phyloP scores from a whole-genome alignment of 2,888 invertebrate genomes.

The Thera britannica region DNA sequence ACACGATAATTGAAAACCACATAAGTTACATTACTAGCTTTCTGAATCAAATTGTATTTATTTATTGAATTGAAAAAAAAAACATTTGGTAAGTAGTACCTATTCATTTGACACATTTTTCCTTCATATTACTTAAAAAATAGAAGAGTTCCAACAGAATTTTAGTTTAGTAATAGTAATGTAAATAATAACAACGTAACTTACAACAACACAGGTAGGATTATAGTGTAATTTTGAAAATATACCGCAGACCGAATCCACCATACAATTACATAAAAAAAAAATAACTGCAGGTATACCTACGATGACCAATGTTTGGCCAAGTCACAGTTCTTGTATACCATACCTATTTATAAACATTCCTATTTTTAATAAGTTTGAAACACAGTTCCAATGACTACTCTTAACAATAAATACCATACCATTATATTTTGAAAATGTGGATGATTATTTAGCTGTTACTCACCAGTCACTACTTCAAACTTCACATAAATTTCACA shows the following conservation, averaged over 20 bases:
- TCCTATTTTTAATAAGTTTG: conserved; percentile 19
- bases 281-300: not conserved
- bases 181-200: conserved; percentile 43
- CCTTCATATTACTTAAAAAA: not conserved
- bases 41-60: not conserved
- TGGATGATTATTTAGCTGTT: conserved; percentile 13
- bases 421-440: conserved; percentile 6
- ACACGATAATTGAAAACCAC: conserved; percentile 77
- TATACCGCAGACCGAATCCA: not conserved
- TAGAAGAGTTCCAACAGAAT: conserved; percentile 2
- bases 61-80: not conserved
- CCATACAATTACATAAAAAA: conserved; percentile 5
- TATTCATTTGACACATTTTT: not conserved
- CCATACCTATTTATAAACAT: conserved; percentile 15
- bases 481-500: conserved; percentile 38
- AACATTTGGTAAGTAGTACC: not conserved
- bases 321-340: conserved; percentile 11
- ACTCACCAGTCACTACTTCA: conserved; percentile 5
- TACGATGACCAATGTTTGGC: conserved; percentile 23
- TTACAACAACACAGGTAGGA: conserved; percentile 58
- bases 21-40: conserved; percentile 50
- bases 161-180: conserved; percentile 4
- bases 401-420: conserved; percentile 24
- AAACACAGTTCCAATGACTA: conserved; percentile 28
- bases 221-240: conserved; percentile 18